phyloP scores from a whole-genome alignment of 2,888 invertebrate genomes.

The Globia sparganii region DNA sequence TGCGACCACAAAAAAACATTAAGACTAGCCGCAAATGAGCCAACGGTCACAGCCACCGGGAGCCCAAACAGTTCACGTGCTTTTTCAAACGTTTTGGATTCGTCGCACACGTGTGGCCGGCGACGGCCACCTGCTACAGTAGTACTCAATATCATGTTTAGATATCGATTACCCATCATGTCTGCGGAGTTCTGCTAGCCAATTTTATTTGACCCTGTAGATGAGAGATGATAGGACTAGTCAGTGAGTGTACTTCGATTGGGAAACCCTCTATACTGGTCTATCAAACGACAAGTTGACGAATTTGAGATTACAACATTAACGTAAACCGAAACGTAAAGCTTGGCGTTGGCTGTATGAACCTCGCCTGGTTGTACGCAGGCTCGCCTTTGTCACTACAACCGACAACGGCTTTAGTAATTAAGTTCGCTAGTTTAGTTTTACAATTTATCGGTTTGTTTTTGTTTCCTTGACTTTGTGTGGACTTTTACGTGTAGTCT shows the following conservation, averaged over 20 bases:
- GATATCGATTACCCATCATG: background rate
- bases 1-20: no score
- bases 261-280: no score
- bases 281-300: no score
- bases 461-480: slow-evolving; percentile 1
- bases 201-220: background rate
- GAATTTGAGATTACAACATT: slow-evolving; percentile 50
- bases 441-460: slow-evolving; percentile 11
- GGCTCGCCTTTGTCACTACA: background rate
- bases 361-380: background rate
- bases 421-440: slow-evolving; percentile 13
- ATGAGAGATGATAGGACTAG: no score
- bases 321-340: slow-evolving; percentile 31
- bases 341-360: slow-evolving; percentile 1
- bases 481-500: slow-evolving; percentile 7
- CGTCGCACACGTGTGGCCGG: no score
- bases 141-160: no score
- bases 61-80: no score
- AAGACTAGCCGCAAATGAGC: no score
- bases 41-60: no score
- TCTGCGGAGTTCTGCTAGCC: background rate
- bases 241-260: no score
- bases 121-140: no score
- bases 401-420: slow-evolving; percentile 17
- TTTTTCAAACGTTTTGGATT: no score